These are phyloP conservation scores for Achatina immaculata DNA, from an alignment of 1,140 invertebrate species.

Conservation along the genomic window DNA sequence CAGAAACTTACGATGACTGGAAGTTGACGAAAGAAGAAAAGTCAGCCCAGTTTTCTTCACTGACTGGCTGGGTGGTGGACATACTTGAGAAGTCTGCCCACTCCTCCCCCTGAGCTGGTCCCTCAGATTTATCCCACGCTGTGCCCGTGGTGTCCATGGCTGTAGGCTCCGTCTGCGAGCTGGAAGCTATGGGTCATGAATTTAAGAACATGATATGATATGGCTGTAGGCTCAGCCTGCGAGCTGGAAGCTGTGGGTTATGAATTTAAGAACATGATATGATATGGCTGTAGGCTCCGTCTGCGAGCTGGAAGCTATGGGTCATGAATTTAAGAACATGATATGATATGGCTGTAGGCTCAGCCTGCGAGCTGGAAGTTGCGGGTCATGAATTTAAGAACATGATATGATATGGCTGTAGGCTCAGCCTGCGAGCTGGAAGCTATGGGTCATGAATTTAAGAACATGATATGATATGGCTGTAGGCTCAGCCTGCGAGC, in stretches of 20 bases:
- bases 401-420: no score
- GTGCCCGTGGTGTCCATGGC: slow-evolving; percentile 64
- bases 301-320: no score
- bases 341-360: no score
- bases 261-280: no score
- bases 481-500: no score
- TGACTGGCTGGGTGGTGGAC: slow-evolving; percentile 19
- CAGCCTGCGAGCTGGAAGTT: no score
- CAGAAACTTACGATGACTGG: slow-evolving; percentile 8
- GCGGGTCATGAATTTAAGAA: no score
- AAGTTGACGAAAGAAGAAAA: slow-evolving; percentile 45
- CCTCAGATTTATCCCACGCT: slow-evolving; percentile 56
- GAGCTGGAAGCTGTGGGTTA: not conserved
- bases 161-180: slow-evolving; percentile 42
- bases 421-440: no score
- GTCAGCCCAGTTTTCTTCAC: slow-evolving; percentile 64
- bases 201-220: not conserved
- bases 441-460: no score
- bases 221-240: not conserved
- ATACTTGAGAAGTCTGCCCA: slow-evolving; percentile 62
- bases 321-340: no score
- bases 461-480: no score
- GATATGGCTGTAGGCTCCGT: not conserved
- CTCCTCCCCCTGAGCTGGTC: slow-evolving; percentile 37
- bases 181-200: slow-evolving; percentile 47